Evolutionary conservation across 2,888 invertebrate species (phyloP).

Genomic region (Crematogaster levior): DNA sequence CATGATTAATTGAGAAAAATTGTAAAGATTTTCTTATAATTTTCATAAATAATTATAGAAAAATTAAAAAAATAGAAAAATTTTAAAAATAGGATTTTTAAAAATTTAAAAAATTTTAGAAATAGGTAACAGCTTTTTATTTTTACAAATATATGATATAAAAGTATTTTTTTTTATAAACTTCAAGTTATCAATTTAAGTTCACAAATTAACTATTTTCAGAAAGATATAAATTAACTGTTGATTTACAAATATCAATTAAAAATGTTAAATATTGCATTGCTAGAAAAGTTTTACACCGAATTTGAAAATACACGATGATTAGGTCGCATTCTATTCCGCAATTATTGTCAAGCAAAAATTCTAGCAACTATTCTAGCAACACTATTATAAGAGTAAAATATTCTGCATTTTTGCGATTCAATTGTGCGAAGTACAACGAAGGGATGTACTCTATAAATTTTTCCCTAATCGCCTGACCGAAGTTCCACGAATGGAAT

Average conservation of each 20-base stretch:
- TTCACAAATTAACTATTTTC: neutral
- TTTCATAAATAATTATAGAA: neutral
- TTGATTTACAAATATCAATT: neutral
- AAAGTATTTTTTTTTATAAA: neutral
- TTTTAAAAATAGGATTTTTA: no score
- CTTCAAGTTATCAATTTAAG: neutral
- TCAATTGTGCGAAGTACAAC: constrained; percentile 18
- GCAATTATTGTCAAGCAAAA: neutral
- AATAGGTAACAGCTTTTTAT: neutral
- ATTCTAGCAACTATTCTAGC: neutral
- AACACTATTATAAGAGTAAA: neutral
- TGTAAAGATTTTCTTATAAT: neutral
- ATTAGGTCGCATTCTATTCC: neutral
- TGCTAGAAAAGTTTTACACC: neutral
- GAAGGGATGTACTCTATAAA: constrained; percentile 25
- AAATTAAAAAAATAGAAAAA: neutral
- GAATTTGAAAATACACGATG: neutral
- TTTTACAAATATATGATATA: neutral
- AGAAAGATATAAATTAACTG: neutral
- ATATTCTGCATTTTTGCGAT: constrained; percentile 8
- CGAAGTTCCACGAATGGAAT: constrained; percentile 34
- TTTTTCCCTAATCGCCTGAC: constrained; percentile 34
- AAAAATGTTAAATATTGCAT: neutral
- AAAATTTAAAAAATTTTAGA: no score
- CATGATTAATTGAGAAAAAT: neutral